Base-by-base conservation (phyloP, 2,888 invertebrate genomes). In the Camponotus fellah region DNA sequence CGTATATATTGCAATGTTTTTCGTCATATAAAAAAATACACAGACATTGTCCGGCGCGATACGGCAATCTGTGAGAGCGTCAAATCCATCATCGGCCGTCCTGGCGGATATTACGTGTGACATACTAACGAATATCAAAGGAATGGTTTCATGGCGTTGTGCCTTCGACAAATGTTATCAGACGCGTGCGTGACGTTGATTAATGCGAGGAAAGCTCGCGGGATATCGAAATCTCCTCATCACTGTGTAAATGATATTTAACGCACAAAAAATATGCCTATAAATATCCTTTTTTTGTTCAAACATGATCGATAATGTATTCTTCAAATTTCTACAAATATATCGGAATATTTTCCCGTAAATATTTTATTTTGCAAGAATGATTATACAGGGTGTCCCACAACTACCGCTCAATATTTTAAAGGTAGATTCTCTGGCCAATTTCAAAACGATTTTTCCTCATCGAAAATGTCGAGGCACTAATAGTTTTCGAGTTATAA, bases 1-100 rank as follows among this genome's bases (percentile, higher is more conserved):
- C 32, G 71, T 72, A 72, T 72, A 58, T 58, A 69, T 80, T 74
- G 65, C 84, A 76, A 65, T 87, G 82, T 87, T 89, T 86, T 83
- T 64, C 83, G 46, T 43, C 21, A 17, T 71, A 82, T 75, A 64
- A 74, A 76, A 49, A 79, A 86, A 82, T 72, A 77, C 37, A 69
- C 49, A 43, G 21, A 85, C 49, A 68, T 71, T 56, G 49, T 65
- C 62, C 71, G 40, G 60, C 37, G 60, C 46, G 46, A 21, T 17
- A 37, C 79, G 26, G 60, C 79, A 80, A 80, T 80, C 79, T 80
- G 79, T 46, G 72, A 80, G 65, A 80, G 72, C 79, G 79, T 80
- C 72, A 72, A 80, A 80, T 80, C 74, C 79, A 80, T 80, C 79
- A 80, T 80, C 79, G 46, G 58, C 72, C 72, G 72, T 60, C 79